Base-by-base conservation (phyloP, 2,113 vertebrate species). In the Rhynchomys soricoides region DNA sequence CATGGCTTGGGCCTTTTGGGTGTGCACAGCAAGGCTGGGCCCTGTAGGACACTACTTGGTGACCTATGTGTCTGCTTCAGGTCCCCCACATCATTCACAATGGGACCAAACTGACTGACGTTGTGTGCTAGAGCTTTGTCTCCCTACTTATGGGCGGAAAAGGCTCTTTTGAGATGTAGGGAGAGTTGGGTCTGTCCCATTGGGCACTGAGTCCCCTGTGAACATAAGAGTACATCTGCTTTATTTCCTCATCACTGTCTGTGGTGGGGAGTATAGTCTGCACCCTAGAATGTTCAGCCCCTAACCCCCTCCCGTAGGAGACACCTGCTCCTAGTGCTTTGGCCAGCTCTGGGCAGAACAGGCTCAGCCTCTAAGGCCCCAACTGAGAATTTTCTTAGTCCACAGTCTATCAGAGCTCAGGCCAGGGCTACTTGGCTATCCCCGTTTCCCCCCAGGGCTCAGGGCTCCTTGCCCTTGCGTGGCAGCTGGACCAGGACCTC, bases 401-500 rank as follows among this genome's bases (percentile, higher is more conserved):
- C 66, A 1, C 1, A 7, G 10, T 29, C 86, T 45, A 8, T 19
- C 1, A 5, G 82, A 40, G 57, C 83, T 73, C 26, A 55, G 22
- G n/a, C 12, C 88, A 45, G 55, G 59, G 85, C 37, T 3, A 7
- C 31, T 45, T n/a, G 37, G 48, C 37, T 45, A 19, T 12, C 31
- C 66, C 31, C 13, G 1, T 8, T 24, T 17, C 66, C 55, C 71
- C 7, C 22, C 6, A 2, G 8, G 15, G n/a, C 21, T 97, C 79
- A 91, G 86, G 68, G 52, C 43, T 48, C 83, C 40, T 34, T 64
- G 37, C 55, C 48, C 0, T 17, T 24, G 31, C 83, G 64, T 0
- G 95, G 96, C 83, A 98, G 43, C 81, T 0, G 85, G 79, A 98
- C 75, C 75, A 92, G 90, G 93, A 98, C 97, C 24, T 93, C 95